A percentile compares a stretch with the other conserved stretches of the same genome.
phyloP scores from a whole-genome alignment of 2,113 vertebrate species.

The Entomyzon cyanotis region DNA sequence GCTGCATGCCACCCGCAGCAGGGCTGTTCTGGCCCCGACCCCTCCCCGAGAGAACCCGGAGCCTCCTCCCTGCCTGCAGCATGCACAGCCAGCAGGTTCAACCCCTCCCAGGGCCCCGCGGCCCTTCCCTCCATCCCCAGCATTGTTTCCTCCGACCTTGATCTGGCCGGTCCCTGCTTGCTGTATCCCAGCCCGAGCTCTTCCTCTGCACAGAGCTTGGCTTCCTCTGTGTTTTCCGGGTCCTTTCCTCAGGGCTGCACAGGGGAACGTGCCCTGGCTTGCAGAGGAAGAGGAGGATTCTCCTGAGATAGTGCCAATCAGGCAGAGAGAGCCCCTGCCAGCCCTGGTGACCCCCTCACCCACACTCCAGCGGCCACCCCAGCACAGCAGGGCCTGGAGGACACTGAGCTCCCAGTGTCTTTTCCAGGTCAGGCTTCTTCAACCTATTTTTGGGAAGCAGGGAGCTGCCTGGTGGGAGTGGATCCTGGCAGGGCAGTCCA shows the following conservation, averaged over 20 bases:
- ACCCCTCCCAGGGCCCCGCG: background rate
- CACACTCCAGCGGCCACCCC: background rate
- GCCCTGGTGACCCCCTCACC: background rate
- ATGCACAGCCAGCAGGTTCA: background rate
- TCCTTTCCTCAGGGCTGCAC: background rate
- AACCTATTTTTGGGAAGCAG: slow-evolving; percentile 20
- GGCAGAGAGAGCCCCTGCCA: background rate
- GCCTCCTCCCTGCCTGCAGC: background rate
- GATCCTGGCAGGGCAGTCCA: background rate
- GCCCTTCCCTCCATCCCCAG: background rate
- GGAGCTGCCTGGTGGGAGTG: background rate
- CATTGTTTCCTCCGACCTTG: slow-evolving; percentile 2
- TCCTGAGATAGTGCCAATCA: background rate
- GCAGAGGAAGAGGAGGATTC: background rate
- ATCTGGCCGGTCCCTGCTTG: fast-evolving
- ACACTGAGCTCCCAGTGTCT: background rate
- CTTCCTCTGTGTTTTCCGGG: slow-evolving; percentile 40
- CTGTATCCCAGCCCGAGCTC: background rate
- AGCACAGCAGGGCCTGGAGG: background rate
- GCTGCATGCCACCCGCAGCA: fast-evolving
- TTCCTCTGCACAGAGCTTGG: background rate
- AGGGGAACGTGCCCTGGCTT: background rate
- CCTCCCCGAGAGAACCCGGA: background rate
- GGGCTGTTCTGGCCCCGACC: background rate
- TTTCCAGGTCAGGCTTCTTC: background rate